Evolutionary conservation across 2,797 vertebrate species (phyloP).

Genomic region (Typhlichthys eigenmanni): DNA sequence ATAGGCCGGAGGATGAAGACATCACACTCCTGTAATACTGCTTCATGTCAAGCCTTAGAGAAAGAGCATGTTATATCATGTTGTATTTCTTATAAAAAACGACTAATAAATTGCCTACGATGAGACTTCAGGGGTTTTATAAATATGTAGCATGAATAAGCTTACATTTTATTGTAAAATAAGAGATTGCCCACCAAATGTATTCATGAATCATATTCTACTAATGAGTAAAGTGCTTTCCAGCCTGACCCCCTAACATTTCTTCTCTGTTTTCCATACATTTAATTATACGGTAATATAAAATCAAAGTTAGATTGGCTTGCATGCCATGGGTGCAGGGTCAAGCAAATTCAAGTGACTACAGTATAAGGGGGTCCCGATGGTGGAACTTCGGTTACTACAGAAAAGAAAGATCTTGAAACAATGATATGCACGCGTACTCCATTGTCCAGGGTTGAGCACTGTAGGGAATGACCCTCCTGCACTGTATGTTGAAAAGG

Average conservation of each 20-base stretch:
- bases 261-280: slow-evolving; percentile 48
- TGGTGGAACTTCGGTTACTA: slow-evolving; percentile 36
- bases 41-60: slow-evolving; percentile 12
- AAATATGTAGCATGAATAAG: neutral
- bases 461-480: slow-evolving; percentile 4
- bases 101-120: too few species aligned
- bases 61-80: neutral
- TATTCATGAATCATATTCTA: neutral
- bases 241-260: slow-evolving; percentile 31
- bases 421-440: slow-evolving; percentile 29
- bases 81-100: neutral
- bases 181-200: too few species aligned
- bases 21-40: slow-evolving; percentile 19
- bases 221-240: slow-evolving; percentile 16
- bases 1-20: slow-evolving; percentile 42
- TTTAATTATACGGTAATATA: slow-evolving; percentile 53
- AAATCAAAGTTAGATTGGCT: slow-evolving; percentile 61
- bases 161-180: too few species aligned
- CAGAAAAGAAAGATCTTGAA: slow-evolving; percentile 47
- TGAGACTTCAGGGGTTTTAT: too few species aligned
- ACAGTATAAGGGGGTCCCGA: slow-evolving; percentile 38
- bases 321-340: slow-evolving; percentile 56
- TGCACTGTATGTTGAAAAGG: slow-evolving; percentile 49
- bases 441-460: slow-evolving; percentile 35
- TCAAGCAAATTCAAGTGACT: slow-evolving; percentile 32